Base-by-base conservation (phyloP, 2,888 invertebrate genomes). In the Cylloceria caligata region DNA sequence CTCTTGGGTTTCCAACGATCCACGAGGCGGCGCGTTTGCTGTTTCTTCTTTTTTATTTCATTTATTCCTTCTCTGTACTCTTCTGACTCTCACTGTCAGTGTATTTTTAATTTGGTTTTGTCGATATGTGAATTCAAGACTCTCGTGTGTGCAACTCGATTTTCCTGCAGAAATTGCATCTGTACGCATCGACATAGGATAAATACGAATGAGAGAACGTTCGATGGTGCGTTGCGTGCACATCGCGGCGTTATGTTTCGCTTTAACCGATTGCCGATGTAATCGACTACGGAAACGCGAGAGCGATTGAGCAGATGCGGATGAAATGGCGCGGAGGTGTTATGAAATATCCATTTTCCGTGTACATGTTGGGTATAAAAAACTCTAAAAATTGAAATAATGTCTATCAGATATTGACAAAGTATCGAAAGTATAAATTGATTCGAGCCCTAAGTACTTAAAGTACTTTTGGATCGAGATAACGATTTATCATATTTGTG, bases 31-130 rank as follows among this genome's bases (percentile, higher is more conserved):
- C 49, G 60, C 57, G 64, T 72, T 72, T 45, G 55, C 34, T 45
- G 57, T 68, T 82, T 78, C 79, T 19, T 49, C 16, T 49, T 49
- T 49, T 49, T 49, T 68, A 67, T 81, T 64, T 74, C 81, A 45
- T 77, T 69, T 76, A 47, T 24, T 71, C 75, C 57, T 52, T 71
- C n/a, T 49, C 47, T 27, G 13, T n/a, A n/a, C 60, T 13, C 36
- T 42, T 19, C 30, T 42, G 60, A 24, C 55, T 62, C 13, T 27
- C 34, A 19, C n/a, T 19, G 21, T 16, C 16, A 30, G n/a, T 49
- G 34, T 39, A 39, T 39, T 39, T 39, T 36, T 45, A 13, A 24
- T 45, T 21, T 60, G 34, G 45, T 34, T 39, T 39, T 39, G 19
- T 19, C 13, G 24, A 64, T 7, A 42, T 5, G 39, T 6, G 42